Evolutionary conservation across 1,140 invertebrate species (phyloP).

Genomic region (Monochamus saltuarius): DNA sequence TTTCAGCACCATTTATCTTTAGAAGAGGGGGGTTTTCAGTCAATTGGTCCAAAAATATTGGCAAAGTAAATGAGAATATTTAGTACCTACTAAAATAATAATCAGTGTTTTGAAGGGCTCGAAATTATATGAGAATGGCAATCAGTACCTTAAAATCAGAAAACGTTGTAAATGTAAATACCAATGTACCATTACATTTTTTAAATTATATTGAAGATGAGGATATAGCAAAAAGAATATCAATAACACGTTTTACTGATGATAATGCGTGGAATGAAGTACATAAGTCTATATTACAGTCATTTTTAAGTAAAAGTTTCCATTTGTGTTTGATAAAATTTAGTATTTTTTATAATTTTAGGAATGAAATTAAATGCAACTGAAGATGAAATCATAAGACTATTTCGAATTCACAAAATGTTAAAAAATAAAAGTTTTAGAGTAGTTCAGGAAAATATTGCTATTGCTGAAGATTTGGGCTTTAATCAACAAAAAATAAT

Average conservation of each 20-base stretch:
- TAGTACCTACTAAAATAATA: background rate
- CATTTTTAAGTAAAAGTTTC: conserved; percentile 25
- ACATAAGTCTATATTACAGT: conserved; percentile 22
- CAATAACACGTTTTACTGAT: conserved; percentile 5
- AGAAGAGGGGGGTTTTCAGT: conserved; percentile 38
- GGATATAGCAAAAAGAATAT: conserved; percentile 10
- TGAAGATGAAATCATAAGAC: conserved; percentile 51
- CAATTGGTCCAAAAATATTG: conserved; percentile 30
- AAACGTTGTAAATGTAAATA: conserved; percentile 5
- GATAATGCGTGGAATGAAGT: conserved; percentile 17
- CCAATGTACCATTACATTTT: conserved; percentile 23
- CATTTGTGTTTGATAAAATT: conserved; percentile 9
- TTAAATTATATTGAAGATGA: conserved; percentile 22
- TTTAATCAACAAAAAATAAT: conserved; percentile 51
- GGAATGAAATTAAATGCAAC: conserved; percentile 54
- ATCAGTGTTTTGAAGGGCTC: conserved; percentile 14
- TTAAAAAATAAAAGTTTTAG: conserved; percentile 55
- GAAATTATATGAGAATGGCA: conserved; percentile 2
- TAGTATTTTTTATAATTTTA: conserved; percentile 34
- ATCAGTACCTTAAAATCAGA: conserved; percentile 11
- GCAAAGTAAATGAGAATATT: conserved; percentile 28
- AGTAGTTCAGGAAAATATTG: conserved; percentile 53
- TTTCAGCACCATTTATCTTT: conserved; percentile 35
- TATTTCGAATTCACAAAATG: conserved; percentile 53
- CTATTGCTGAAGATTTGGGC: conserved; percentile 48